Evolutionary conservation across 2,113 vertebrate species (phyloP).

Genomic region (Lasiurus cinereus): DNA sequence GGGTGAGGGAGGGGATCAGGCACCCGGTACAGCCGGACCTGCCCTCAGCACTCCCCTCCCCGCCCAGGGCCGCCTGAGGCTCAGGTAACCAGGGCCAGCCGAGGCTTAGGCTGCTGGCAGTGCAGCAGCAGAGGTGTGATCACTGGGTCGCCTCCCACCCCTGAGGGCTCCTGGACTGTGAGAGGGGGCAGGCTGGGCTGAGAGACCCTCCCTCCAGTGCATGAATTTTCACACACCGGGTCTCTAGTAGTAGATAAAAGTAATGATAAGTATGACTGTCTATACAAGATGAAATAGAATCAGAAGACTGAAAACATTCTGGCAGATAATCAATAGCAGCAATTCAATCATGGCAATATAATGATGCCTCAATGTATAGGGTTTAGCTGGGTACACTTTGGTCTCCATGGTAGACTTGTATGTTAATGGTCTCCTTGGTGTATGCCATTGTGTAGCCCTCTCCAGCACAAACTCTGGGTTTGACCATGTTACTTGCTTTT

Average conservation of each 20-base stretch:
- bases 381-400: neutral
- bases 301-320: constrained; percentile 23
- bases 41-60: too few species aligned
- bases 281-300: constrained; percentile 5
- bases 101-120: too few species aligned
- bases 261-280: neutral
- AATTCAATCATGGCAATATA: neutral
- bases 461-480: constrained; percentile 9
- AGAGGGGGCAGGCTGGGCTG: too few species aligned
- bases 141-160: too few species aligned
- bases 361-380: neutral
- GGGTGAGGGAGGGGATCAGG: too few species aligned
- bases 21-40: too few species aligned
- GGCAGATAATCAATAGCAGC: neutral
- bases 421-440: neutral
- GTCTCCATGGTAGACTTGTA: neutral
- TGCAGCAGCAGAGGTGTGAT: too few species aligned
- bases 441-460: neutral
- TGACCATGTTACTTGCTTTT: constrained; percentile 26
- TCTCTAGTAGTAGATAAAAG: neutral
- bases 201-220: too few species aligned
- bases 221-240: too few species aligned
- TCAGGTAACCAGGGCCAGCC: too few species aligned
- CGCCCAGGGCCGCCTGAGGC: too few species aligned
- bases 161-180: too few species aligned